Percentiles rank a stretch among this genome's conserved stretches.
phyloP scores from a whole-genome alignment of 2,888 invertebrate genomes.

The Lochmaea crataegi region DNA sequence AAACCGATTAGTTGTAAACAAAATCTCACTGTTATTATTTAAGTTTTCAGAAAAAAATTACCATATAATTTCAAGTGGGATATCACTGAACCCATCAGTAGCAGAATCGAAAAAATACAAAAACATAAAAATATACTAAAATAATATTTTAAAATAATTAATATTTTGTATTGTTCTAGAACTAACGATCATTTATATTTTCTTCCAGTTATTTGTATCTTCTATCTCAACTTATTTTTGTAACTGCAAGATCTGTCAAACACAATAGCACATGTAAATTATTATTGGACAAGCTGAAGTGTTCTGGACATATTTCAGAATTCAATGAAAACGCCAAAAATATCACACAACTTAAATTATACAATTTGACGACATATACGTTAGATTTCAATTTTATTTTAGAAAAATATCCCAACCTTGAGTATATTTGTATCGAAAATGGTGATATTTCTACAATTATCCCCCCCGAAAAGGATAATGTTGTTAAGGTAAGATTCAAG shows the following conservation, averaged over 20 bases:
- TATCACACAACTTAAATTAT: conserved; percentile 17
- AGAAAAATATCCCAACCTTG: conserved; percentile 42
- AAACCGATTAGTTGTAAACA: too few relatives aligned
- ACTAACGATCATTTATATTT: background rate
- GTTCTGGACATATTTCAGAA: background rate
- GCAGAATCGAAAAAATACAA: too few relatives aligned
- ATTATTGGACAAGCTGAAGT: background rate
- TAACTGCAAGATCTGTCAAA: background rate
- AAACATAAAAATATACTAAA: too few relatives aligned
- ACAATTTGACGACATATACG: conserved; percentile 10
- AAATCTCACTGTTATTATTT: too few relatives aligned
- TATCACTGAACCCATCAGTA: too few relatives aligned
- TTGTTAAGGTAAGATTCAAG: conserved; percentile 9
- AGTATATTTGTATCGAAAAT: conserved; percentile 39
- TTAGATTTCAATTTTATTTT: conserved; percentile 42
- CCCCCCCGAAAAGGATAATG: background rate
- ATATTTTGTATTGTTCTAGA: background rate
- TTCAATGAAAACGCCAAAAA: background rate
- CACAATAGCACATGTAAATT: background rate
- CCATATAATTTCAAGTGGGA: too few relatives aligned
- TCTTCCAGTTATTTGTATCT: background rate
- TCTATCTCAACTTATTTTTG: background rate
- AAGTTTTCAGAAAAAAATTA: too few relatives aligned
- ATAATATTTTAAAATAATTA: too few relatives aligned
- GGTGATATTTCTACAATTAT: conserved; percentile 8